These are phyloP conservation scores for Ennomos fuscantarius DNA, from an alignment of 2,888 invertebrate species.

Conservation along the genomic window DNA sequence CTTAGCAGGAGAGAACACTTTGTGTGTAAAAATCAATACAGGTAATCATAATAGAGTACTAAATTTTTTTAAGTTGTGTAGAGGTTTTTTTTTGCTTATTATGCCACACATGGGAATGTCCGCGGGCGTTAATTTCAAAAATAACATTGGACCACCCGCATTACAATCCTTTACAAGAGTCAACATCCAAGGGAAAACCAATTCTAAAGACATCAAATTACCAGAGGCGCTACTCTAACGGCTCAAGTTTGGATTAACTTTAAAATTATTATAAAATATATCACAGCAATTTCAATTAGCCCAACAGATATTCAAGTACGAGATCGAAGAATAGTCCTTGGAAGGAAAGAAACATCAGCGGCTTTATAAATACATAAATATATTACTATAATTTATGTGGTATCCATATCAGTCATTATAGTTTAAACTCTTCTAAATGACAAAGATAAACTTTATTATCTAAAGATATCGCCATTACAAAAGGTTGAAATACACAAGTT, in stretches of 20 bases:
- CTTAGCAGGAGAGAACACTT: conserved; percentile 7
- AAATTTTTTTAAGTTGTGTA: neutral
- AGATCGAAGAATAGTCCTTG: conserved; percentile 43
- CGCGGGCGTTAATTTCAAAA: conserved; percentile 9
- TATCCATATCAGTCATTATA: conserved; percentile 53
- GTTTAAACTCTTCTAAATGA: conserved; percentile 46
- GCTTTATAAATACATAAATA: conserved; percentile 47
- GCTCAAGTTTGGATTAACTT: conserved; percentile 63
- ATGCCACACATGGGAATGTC: neutral
- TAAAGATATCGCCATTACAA: conserved; percentile 38
- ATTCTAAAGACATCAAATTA: conserved; percentile 61
- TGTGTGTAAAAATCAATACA: conserved; percentile 1
- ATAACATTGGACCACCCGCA: conserved; percentile 66
- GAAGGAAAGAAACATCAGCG: conserved; percentile 43
- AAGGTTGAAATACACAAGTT: conserved; percentile 38
- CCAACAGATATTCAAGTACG: conserved; percentile 60
- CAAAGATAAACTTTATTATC: conserved; percentile 39
- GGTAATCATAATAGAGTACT: conserved; percentile 1
- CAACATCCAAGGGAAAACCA: conserved; percentile 57
- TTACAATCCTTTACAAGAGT: conserved; percentile 55
- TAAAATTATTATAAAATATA: conserved; percentile 79
- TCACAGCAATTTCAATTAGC: conserved; percentile 81
- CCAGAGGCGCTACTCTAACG: conserved; percentile 59
- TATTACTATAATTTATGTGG: conserved; percentile 55
- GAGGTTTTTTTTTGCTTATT: neutral